phyloP scores from a whole-genome alignment of 1,140 invertebrate species.

The Brachystomella parvula region DNA sequence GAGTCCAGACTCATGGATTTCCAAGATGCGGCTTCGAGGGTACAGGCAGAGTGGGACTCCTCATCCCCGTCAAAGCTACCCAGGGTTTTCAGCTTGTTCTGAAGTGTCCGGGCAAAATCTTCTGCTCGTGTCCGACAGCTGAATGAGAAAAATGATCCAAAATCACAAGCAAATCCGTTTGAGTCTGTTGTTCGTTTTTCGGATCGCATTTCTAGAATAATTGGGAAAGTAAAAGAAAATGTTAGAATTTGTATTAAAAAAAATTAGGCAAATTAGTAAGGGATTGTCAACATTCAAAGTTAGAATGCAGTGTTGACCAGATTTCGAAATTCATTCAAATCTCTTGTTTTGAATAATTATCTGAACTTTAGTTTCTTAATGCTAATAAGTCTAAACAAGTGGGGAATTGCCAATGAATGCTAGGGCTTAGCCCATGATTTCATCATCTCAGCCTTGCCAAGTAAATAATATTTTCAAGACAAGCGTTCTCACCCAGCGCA shows the following conservation, averaged over 20 bases:
- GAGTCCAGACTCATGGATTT: conserved; percentile 38
- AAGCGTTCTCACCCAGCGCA: no score
- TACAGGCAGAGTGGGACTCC: conserved; percentile 17
- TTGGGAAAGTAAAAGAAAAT: no score
- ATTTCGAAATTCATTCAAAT: background rate
- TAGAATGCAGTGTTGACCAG: background rate
- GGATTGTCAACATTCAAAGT: background rate
- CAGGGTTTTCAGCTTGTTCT: conserved; percentile 60
- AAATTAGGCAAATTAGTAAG: background rate
- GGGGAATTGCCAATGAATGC: no score
- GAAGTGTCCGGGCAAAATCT: conserved; percentile 65
- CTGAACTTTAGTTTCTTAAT: background rate
- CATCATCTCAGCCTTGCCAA: no score
- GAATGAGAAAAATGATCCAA: conserved; percentile 52
- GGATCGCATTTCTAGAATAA: conserved; percentile 24
- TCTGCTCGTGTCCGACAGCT: conserved; percentile 68
- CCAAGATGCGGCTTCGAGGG: conserved; percentile 43
- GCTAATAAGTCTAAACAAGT: background rate
- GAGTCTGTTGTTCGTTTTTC: conserved; percentile 15
- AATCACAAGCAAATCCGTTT: conserved; percentile 44
- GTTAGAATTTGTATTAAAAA: no score
- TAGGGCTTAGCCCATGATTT: no score
- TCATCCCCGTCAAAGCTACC: conserved; percentile 42
- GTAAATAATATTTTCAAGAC: no score
- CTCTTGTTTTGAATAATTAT: background rate